Evolutionary conservation across 1,140 invertebrate species (phyloP), one percentile per base, ranked within the genome.

Genomic region (Drosophila aff.): DNA sequence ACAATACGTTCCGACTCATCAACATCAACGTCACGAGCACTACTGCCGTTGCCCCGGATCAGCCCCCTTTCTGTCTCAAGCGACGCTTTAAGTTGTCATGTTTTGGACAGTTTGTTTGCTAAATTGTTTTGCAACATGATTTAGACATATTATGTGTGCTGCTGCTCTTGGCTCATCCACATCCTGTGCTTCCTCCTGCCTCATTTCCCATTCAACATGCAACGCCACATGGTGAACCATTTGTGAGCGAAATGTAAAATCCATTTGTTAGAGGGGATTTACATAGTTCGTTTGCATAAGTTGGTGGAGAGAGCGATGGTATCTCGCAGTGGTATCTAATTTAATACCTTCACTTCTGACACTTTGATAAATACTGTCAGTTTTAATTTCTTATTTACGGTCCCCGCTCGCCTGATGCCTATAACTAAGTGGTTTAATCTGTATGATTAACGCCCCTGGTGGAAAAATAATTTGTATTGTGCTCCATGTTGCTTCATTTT

Each of bases 91-190:
- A 85, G 85, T 85, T 89, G 85, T 85, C 81, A 85, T 89, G 85
- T 89, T 89, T 89, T 85, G 81, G 85, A 89, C 85, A 89, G 81
- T 90, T 89, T 89, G 81, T 90, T 81, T 90, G 84, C 84, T 87
- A 87, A 87, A 87, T 87, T 87, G 84, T 87, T 89, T 83, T 89
- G 84, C 79, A 89, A 87, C 84, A 87, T 89, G 84, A 89, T 87
- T 89, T 82, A 60, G 71, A 73, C 71, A 73, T 40, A 73, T 73
- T 73, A 73, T 73, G 69, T 71, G 67, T 41, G 10, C 33, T 33
- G 33, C 49, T 64, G 49, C 40, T 23, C 26, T 6, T 28, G 53
- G 33, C 23, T 15, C 62, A 33, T 38, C 13, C 41, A n/a, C 40
- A 28, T 67, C 47, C 21, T 21, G 52, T 50, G 16, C 28, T 6